phyloP scores from a whole-genome alignment of 2,888 invertebrate genomes.

The Steinernema hermaphroditum region DNA sequence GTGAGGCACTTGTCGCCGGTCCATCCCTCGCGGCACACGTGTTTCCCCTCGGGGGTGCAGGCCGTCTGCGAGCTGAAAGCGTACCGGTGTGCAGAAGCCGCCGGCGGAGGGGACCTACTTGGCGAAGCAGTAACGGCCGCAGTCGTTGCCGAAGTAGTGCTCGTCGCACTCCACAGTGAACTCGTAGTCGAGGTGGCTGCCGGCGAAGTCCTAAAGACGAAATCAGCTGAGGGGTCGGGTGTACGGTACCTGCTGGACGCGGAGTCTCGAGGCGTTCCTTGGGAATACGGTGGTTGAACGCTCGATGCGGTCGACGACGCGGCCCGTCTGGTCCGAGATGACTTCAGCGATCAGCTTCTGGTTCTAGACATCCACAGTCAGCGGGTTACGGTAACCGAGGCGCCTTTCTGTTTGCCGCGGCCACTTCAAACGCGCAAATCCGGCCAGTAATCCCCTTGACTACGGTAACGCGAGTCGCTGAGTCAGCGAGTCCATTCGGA shows the following conservation, averaged over 20 bases:
- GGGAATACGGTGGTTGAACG: not conserved
- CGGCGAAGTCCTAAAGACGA: not conserved
- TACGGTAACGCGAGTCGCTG: slow-evolving; percentile 19
- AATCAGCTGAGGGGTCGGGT: not conserved
- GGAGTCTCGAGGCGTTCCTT: not conserved
- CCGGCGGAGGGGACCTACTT: not conserved
- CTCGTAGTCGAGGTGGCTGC: not conserved
- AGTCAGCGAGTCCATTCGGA: slow-evolving; percentile 4
- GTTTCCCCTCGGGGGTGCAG: slow-evolving; percentile 11
- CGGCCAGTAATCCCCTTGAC: not conserved
- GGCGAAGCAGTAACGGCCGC: not conserved
- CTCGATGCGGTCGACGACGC: not conserved
- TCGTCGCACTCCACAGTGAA: not conserved
- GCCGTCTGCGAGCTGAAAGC: slow-evolving; percentile 5
- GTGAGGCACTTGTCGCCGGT: not conserved
- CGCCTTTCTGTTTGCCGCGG: slow-evolving; percentile 18
- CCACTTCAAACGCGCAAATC: slow-evolving; percentile 29
- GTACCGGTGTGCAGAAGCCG: not conserved
- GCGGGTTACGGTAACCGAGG: slow-evolving; percentile 11
- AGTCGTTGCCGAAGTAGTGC: not conserved
- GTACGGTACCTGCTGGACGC: not conserved
- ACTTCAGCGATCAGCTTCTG: not conserved
- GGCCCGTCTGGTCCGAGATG: not conserved
- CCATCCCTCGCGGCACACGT: slow-evolving; percentile 12
- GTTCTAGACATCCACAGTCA: not conserved